phyloP scores from a whole-genome alignment of 2,888 invertebrate species.

The Stenodera caucasica region DNA sequence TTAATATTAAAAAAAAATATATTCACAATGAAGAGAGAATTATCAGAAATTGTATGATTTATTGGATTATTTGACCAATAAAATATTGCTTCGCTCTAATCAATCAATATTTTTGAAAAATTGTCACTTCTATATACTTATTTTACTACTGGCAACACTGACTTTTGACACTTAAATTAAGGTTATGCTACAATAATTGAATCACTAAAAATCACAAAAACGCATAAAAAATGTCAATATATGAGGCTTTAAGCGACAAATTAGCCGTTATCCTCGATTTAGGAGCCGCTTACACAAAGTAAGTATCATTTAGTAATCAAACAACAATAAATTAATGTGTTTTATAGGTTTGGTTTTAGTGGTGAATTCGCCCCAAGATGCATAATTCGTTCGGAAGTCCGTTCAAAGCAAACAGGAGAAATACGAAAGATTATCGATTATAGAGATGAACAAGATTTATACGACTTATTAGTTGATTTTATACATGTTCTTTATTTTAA shows the following conservation, averaged over 20 bases:
- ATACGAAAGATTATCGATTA: slow-evolving; percentile 68
- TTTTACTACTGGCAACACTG: too few species aligned
- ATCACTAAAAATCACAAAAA: too few species aligned
- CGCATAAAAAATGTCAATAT: slow-evolving; percentile 74
- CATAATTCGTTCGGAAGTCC: slow-evolving; percentile 79
- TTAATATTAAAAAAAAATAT: too few species aligned
- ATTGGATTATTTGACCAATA: too few species aligned
- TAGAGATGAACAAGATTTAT: slow-evolving; percentile 68
- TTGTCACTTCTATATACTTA: too few species aligned
- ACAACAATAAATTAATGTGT: neutral
- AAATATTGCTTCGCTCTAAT: too few species aligned
- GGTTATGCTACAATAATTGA: too few species aligned
- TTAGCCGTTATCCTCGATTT: slow-evolving; percentile 88
- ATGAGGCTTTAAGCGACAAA: slow-evolving; percentile 85
- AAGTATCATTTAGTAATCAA: slow-evolving; percentile 44
- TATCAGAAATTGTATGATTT: too few species aligned
- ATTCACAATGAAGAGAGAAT: too few species aligned
- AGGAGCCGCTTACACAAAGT: slow-evolving; percentile 92
- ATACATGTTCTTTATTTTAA: slow-evolving; percentile 86
- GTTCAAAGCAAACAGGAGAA: slow-evolving; percentile 65
- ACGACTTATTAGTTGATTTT: slow-evolving; percentile 85
- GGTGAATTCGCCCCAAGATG: slow-evolving; percentile 87
- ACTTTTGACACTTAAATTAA: too few species aligned
- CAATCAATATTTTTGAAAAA: too few species aligned
- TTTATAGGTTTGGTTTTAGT: slow-evolving; percentile 82